Conservation (phyloP, 1,140 invertebrate genomes). For the Batillaria attramentaria region DNA sequence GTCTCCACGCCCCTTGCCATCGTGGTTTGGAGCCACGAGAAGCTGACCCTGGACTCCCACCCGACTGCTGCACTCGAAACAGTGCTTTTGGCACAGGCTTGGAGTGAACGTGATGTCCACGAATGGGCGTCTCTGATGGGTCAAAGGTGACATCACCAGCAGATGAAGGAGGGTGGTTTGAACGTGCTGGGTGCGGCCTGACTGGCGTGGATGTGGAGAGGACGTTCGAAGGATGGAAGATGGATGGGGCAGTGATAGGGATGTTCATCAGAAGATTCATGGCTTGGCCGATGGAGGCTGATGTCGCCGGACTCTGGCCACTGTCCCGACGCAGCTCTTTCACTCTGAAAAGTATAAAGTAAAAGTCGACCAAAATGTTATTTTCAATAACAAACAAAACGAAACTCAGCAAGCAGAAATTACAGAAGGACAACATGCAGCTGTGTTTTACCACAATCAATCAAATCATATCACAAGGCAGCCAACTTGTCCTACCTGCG, state of each 20-base stretch:
- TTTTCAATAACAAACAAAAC: not conserved
- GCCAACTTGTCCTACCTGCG: too few relatives aligned
- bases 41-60: slow-evolving; percentile 31
- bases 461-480: too few relatives aligned
- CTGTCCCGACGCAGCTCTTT: slow-evolving; percentile 59
- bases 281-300: slow-evolving; percentile 40
- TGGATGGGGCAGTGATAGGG: slow-evolving; percentile 59
- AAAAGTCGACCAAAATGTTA: not conserved
- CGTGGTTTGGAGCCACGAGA: slow-evolving; percentile 27
- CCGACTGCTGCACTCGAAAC: slow-evolving; percentile 40
- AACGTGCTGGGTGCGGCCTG: slow-evolving; percentile 27
- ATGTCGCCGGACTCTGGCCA: slow-evolving; percentile 16
- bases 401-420: too few relatives aligned
- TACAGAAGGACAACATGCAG: too few relatives aligned
- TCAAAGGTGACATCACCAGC: slow-evolving; percentile 49
- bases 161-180: slow-evolving; percentile 20
- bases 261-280: slow-evolving; percentile 65
- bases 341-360: slow-evolving; percentile 50
- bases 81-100: not conserved
- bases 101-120: slow-evolving; percentile 53
- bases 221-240: slow-evolving; percentile 69
- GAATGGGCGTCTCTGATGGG: slow-evolving; percentile 62
- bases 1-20: not conserved
- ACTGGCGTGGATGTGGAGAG: slow-evolving; percentile 69
- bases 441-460: too few relatives aligned